These are phyloP conservation scores for Euphonia xanthogaster DNA, from an alignment of 2,797 vertebrate genomes.

Conservation along the genomic window DNA sequence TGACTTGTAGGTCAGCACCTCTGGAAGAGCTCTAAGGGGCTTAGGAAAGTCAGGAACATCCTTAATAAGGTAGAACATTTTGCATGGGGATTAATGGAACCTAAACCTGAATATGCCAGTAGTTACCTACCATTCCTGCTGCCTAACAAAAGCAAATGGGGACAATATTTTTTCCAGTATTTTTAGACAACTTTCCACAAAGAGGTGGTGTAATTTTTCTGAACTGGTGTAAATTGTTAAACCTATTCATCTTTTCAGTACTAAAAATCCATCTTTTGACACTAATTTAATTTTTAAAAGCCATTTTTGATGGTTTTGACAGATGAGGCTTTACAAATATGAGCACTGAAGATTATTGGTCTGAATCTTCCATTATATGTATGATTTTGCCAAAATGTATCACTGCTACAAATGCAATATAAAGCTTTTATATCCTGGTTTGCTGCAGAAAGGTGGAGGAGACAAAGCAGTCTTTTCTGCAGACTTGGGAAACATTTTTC, in stretches of 20 bases:
- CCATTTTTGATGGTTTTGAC: not conserved
- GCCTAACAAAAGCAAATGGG: not conserved
- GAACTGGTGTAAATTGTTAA: not conserved
- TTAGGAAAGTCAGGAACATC: not conserved
- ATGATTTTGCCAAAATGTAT: not conserved
- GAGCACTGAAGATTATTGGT: not conserved
- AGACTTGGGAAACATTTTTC: not conserved
- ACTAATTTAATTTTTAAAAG: not conserved
- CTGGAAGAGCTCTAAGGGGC: not conserved
- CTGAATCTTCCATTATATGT: not conserved
- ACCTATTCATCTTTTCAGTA: not conserved
- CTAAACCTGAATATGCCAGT: not conserved
- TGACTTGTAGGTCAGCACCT: not conserved
- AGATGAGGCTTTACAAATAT: not conserved
- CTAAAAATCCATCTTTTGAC: not conserved
- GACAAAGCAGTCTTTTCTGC: not conserved
- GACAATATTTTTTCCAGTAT: not conserved
- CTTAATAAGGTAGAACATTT: not conserved
- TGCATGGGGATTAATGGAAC: not conserved
- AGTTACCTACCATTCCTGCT: not conserved
- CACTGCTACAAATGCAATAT: not conserved
- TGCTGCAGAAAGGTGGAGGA: not conserved
- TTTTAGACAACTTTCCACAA: not conserved
- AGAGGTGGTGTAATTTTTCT: not conserved
- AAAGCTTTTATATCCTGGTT: not conserved